Conservation (phyloP, 2,797 vertebrate genomes). For the Hyperoplus immaculatus region DNA sequence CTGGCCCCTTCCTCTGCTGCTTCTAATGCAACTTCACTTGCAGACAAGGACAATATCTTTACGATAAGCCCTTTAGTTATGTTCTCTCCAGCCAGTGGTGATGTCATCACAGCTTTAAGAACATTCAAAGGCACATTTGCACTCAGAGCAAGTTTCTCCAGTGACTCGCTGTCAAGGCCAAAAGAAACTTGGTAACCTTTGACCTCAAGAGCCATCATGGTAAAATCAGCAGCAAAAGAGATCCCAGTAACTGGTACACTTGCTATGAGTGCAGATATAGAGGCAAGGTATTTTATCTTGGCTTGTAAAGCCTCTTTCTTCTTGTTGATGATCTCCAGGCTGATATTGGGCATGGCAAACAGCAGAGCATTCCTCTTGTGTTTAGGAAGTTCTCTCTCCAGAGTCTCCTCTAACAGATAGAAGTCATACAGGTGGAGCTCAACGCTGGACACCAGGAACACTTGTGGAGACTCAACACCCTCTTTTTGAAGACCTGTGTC, state of each 20-base stretch:
- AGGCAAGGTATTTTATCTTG: neutral
- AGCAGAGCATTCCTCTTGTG: constrained; percentile 9
- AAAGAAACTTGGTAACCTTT: neutral
- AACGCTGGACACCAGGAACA: constrained; percentile 77
- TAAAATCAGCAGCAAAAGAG: neutral
- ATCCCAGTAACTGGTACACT: neutral
- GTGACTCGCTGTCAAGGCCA: no score
- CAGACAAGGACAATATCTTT: neutral
- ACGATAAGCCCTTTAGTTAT: no score
- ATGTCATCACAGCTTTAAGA: no score
- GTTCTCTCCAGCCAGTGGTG: no score
- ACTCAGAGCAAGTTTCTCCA: no score
- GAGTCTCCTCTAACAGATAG: neutral
- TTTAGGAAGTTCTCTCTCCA: constrained; percentile 21
- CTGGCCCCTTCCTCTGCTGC: neutral
- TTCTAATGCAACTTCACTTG: no score
- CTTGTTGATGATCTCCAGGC: neutral
- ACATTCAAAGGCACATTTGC: no score
- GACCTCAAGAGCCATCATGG: rapidly evolving
- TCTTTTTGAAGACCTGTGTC: neutral
- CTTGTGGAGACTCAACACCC: constrained; percentile 45
- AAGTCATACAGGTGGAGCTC: neutral
- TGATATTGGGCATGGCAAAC: neutral
- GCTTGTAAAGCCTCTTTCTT: constrained; percentile 17
- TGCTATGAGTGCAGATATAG: rapidly evolving